phyloP scores from a whole-genome alignment of 2,113 vertebrate genomes.

The Taurulus bubalis region DNA sequence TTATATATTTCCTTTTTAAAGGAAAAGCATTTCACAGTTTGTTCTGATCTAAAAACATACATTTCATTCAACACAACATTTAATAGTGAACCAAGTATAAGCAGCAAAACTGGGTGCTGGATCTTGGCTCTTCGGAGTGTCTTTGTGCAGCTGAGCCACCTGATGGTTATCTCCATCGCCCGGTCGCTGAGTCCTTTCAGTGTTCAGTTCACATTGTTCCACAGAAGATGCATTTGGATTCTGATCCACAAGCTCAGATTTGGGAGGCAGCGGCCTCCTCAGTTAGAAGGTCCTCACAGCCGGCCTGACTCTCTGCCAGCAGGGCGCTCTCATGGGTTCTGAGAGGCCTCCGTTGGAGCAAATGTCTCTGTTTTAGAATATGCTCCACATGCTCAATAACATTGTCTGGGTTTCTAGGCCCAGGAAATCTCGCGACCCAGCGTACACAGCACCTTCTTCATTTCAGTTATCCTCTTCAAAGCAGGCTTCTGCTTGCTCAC shows the following conservation, averaged over 20 bases:
- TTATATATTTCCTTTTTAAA: background rate
- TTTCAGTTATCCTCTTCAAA: conserved; percentile 83
- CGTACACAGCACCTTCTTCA: conserved; percentile 85
- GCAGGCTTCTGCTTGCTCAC: conserved; percentile 78
- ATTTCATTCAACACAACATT: background rate
- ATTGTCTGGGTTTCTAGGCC: conserved; percentile 77
- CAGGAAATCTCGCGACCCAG: conserved; percentile 89
- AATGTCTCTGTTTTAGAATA: conserved; percentile 86
- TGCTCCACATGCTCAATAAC: conserved; percentile 86
- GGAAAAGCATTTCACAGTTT: background rate
- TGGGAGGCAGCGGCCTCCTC: background rate
- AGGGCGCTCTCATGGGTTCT: conserved; percentile 51
- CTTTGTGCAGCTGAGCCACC: background rate
- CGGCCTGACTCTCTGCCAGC: conserved; percentile 21
- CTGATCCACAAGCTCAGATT: background rate
- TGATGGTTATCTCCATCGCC: background rate
- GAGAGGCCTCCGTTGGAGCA: conserved; percentile 81
- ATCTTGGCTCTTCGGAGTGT: background rate
- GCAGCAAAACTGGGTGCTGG: background rate
- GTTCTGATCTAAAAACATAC: background rate
- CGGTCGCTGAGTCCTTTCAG: background rate
- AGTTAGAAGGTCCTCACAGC: background rate
- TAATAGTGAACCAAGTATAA: background rate
- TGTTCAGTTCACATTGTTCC: background rate
- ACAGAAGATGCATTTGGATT: background rate